Percentiles rank a stretch among this genome's conserved stretches.
Conservation (phyloP, 2,113 vertebrate species). For the Saimiri boliviensis region DNA sequence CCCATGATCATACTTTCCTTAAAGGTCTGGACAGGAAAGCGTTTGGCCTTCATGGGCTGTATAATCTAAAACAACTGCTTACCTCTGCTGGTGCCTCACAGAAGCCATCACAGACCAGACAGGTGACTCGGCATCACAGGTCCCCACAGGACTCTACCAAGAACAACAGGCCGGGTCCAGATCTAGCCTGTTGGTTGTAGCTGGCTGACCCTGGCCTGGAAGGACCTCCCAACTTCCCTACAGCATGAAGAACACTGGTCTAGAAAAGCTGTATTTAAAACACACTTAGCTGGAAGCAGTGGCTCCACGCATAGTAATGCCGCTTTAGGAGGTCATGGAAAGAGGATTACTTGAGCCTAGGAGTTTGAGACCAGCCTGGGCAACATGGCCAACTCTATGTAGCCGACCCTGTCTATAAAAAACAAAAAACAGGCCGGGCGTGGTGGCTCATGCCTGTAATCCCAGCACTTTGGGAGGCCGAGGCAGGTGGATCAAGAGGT, state of each 20-base stretch:
- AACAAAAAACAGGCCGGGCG: no score
- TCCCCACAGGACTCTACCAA: neutral
- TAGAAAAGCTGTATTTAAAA: neutral
- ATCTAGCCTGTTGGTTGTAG: neutral
- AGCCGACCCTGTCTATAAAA: neutral
- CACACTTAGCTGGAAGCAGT: no score
- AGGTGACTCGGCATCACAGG: rapidly evolving
- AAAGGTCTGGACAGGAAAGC: neutral
- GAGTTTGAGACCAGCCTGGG: neutral
- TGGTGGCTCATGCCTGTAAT: no score
- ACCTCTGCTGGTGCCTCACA: neutral
- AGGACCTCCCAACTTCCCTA: rapidly evolving
- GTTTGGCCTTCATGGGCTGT: neutral
- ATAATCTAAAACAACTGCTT: no score
- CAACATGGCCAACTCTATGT: no score
- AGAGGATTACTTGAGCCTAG: no score
- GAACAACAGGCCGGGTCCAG: rapidly evolving
- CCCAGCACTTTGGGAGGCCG: no score
- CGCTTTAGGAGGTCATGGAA: no score
- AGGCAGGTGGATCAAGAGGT: no score
- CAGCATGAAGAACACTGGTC: neutral
- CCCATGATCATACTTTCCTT: neutral
- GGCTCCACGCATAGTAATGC: no score
- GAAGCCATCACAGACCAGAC: neutral
- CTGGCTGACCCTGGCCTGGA: neutral